Base-by-base conservation (phyloP, 1,140 invertebrate genomes). In the Zaprionus taronus region DNA sequence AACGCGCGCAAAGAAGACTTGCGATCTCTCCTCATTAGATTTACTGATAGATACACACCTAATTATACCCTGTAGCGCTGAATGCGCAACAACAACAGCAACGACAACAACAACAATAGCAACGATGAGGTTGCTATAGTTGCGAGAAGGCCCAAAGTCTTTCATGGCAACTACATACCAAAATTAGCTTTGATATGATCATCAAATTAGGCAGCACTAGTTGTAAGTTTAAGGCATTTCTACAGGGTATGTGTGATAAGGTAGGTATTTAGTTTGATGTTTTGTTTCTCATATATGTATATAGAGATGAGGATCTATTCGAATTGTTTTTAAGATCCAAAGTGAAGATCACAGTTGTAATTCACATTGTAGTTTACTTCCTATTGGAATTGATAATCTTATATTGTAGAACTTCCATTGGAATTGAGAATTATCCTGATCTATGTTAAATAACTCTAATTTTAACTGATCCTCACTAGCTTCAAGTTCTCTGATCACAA, bases 21-120 rank as follows among this genome's bases (percentile, higher is more conserved):
- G 44, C 44, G 63, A 67, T 51, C 20, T 68, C 71, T 55, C 49
- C 55, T 24, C 36, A 74, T 74, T 61, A 73, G 63, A 68, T 73
- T 49, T 38, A 44, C 44, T 22, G 53, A 58, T 57, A 31, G 53
- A 67, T 41, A 66, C 64, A 66, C 64, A 66, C 28, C 64, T 66
- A 56, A 66, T 66, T 66, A 66, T 66, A 67, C 65, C 65, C 71
- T 73, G 64, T 60, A 67, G 14, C 17, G 26, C 4, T 22, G 11
- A 51, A 51, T 22, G 47, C 47, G 3, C 47, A n/a, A 17, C 41
- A 47, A 44, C 41, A 26, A 55, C 22, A 55, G 6, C 51, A 24
- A 3, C 22, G 28, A 2, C 9, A 7, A 26, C 7, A 34, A 11
- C 34, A 12, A 12, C 34, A 12, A 41, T 15, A 7, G n/a, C 41